These are phyloP conservation scores for Romanogobio albipinnatus DNA, from an alignment of 2,113 vertebrate species.

Conservation along the genomic window DNA sequence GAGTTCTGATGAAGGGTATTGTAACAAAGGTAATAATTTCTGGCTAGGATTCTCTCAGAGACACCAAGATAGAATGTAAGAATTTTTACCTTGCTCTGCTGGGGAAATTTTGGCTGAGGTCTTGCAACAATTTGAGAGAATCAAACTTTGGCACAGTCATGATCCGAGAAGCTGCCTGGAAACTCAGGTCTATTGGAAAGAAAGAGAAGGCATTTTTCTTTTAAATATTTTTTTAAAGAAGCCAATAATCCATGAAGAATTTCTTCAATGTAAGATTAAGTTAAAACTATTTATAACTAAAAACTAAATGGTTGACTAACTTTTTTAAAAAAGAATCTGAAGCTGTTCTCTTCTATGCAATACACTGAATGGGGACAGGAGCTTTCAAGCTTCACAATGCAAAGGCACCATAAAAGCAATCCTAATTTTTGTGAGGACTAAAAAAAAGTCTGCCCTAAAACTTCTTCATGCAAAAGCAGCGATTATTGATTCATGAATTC, in stretches of 20 bases:
- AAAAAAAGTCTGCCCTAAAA: no score
- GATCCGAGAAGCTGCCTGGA: slow-evolving; percentile 91
- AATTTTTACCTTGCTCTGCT: slow-evolving; percentile 88
- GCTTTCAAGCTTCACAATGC: neutral
- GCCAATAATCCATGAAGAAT: neutral
- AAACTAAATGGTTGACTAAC: neutral
- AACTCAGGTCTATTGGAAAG: slow-evolving; percentile 86
- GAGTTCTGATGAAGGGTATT: neutral
- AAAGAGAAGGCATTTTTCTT: slow-evolving; percentile 37
- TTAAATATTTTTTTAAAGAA: neutral
- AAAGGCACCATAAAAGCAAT: neutral
- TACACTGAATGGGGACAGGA: neutral
- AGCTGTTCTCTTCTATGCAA: neutral
- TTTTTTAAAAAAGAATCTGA: neutral
- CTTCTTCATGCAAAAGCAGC: neutral
- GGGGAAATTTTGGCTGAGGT: slow-evolving; percentile 95
- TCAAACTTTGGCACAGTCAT: slow-evolving; percentile 86
- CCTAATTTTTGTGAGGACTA: neutral
- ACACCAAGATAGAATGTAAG: neutral
- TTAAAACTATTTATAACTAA: neutral
- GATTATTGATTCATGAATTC: neutral
- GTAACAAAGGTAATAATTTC: neutral
- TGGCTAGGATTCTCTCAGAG: neutral
- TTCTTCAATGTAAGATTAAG: neutral
- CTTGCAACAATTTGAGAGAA: slow-evolving; percentile 89